These are phyloP conservation scores for Ernsta delagoae DNA, from an alignment of 2,888 invertebrate species.

Conservation along the genomic window DNA sequence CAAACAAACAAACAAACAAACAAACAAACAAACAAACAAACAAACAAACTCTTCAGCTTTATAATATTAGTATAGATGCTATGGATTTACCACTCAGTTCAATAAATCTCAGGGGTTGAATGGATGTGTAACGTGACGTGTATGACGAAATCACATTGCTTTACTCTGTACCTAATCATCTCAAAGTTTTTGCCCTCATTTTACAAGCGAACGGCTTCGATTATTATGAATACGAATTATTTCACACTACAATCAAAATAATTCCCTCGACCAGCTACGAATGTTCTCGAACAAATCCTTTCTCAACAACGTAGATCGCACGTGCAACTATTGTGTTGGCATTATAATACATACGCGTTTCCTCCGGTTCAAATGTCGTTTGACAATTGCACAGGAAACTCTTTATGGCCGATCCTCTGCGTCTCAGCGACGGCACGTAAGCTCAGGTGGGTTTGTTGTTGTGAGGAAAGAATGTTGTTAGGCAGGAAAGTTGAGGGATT, in stretches of 20 bases:
- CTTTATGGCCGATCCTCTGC: conserved; percentile 61
- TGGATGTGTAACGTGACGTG: no score
- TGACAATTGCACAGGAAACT: conserved; percentile 76
- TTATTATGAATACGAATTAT: conserved; percentile 1
- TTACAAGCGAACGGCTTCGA: not conserved
- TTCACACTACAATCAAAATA: not conserved
- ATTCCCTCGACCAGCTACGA: conserved; percentile 3
- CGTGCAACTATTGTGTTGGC: conserved; percentile 46
- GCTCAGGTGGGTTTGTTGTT: conserved; percentile 28
- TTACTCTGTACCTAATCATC: no score
- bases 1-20: no score
- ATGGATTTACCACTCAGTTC: no score
- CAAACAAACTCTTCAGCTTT: no score
- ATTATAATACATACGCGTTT: conserved; percentile 60
- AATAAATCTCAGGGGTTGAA: no score
- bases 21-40: no score
- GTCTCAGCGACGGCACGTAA: conserved; percentile 30
- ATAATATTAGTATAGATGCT: no score
- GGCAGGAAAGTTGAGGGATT: not conserved
- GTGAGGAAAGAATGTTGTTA: not conserved
- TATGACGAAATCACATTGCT: no score
- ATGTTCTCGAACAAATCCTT: conserved; percentile 46
- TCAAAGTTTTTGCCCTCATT: no score
- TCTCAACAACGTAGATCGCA: conserved; percentile 52
- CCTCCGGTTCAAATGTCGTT: conserved; percentile 61